Base-by-base conservation (phyloP, 2,113 vertebrate species). In the Sorex fumeus region DNA sequence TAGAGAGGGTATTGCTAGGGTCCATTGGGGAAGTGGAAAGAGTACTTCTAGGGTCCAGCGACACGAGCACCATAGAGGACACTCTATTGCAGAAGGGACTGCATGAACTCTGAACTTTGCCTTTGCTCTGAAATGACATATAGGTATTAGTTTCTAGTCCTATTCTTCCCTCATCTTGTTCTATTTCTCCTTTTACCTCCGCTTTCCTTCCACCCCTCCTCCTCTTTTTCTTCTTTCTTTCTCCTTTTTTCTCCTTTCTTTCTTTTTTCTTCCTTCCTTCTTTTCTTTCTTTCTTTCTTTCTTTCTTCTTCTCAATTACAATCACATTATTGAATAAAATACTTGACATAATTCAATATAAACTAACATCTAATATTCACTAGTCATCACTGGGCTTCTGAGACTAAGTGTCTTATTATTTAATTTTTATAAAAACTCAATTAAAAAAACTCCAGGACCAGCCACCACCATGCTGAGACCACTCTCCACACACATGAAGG, bases 321-420 rank as follows among this genome's bases (percentile, higher is more conserved):
- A 10, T 84, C 6, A 81, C 70, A 86, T 78, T 70, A 27, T 18
- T 47, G 70, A 78, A 40, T 77, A 30, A 25, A 64, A 15, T 62
- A 62, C 87, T 92, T 79, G 75, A 90, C 91, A 66, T 66, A 77
- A 71, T 80, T 40, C n/a, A 60, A 71, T 57, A 27, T 81, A 62
- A 3, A 72, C 16, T 70, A 66, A 25, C 30, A 91, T 34, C 21
- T 62, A 83, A 80, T 60, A 87, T n/a, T 84, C 30, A 72, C 0
- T 47, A 93, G 12, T 50, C 34, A 79, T 84, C n/a, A 80, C 50
- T 71, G 64, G 0, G 40, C 64, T 81, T 86, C 66, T 74, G n/a
- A 93, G n/a, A 80, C n/a, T 15, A 57, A 36, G 72, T 32, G 36
- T 32, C 3, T 84, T 69, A 67, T 88, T 62, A 62, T 67, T 64